These are phyloP conservation scores for Thaumatotibia leucotreta DNA, from an alignment of 1,140 invertebrate genomes.

Conservation along the genomic window DNA sequence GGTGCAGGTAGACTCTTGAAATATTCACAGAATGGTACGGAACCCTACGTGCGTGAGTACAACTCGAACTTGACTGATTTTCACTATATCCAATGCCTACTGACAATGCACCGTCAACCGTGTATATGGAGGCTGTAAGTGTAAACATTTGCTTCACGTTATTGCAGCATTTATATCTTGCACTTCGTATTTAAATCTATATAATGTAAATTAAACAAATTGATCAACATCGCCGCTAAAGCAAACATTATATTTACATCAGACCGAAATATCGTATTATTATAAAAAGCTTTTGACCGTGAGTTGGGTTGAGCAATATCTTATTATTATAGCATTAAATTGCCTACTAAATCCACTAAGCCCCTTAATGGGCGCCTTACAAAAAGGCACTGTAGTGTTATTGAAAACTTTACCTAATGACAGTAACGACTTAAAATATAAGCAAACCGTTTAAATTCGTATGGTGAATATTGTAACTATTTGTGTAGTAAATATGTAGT, in stretches of 20 bases:
- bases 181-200: no score
- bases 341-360: neutral
- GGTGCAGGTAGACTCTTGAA: no score
- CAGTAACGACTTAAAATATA: neutral
- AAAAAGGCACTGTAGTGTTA: neutral
- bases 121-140: no score
- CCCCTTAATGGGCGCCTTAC: neutral
- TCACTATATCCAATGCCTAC: no score
- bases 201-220: neutral
- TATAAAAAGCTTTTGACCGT: conserved; percentile 4
- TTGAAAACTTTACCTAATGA: conserved; percentile 7
- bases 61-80: no score
- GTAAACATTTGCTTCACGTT: no score
- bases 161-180: no score
- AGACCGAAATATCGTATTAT: neutral
- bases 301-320: conserved; percentile 1
- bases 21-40: no score
- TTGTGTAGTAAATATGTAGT: neutral
- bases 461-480: neutral
- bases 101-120: no score
- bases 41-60: no score
- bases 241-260: conserved; percentile 3
- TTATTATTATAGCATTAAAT: conserved; percentile 11
- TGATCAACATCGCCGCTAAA: neutral
- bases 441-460: neutral